These are phyloP conservation scores for Apantesis nais DNA, from an alignment of 2,888 invertebrate genomes.

Conservation along the genomic window DNA sequence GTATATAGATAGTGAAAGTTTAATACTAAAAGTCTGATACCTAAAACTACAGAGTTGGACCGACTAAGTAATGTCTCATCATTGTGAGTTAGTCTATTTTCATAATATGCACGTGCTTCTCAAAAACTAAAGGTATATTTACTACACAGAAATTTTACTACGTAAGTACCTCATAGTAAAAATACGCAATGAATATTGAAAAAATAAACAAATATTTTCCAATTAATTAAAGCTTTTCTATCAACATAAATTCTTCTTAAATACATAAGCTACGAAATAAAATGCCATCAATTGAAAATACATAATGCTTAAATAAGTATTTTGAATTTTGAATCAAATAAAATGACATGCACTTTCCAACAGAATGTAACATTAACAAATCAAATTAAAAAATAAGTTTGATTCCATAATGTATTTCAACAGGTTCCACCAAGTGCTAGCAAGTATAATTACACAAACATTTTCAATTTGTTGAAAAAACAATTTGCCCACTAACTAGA, in stretches of 20 bases:
- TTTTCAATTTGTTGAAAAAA: no score
- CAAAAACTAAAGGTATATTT: constrained; percentile 30
- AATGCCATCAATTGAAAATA: constrained; percentile 49
- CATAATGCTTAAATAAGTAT: constrained; percentile 25
- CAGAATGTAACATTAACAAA: constrained; percentile 45
- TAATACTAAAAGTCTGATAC: constrained; percentile 29
- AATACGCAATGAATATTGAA: constrained; percentile 44
- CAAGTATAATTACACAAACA: no score
- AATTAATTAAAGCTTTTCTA: constrained; percentile 53
- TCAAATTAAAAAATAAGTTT: constrained; percentile 59
- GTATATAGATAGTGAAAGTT: constrained; percentile 12
- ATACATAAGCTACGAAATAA: constrained; percentile 49
- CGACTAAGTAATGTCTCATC: constrained; percentile 24
- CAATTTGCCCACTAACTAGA: no score
- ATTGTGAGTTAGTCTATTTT: constrained; percentile 22
- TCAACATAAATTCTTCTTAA: constrained; percentile 48
- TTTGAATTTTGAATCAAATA: constrained; percentile 35
- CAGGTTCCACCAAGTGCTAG: no score
- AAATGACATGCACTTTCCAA: constrained; percentile 23
- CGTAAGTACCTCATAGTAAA: constrained; percentile 45
- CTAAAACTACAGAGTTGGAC: constrained; percentile 30
- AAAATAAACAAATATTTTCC: constrained; percentile 38
- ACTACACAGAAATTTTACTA: constrained; percentile 42
- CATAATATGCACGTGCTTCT: constrained; percentile 19
- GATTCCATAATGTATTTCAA: no score